A percentile compares a stretch with the other conserved stretches of the same genome.
These are phyloP conservation scores for Palythoa heliodiscus DNA, from an alignment of 92 coral and sea anemone species.

Conservation along the genomic window DNA sequence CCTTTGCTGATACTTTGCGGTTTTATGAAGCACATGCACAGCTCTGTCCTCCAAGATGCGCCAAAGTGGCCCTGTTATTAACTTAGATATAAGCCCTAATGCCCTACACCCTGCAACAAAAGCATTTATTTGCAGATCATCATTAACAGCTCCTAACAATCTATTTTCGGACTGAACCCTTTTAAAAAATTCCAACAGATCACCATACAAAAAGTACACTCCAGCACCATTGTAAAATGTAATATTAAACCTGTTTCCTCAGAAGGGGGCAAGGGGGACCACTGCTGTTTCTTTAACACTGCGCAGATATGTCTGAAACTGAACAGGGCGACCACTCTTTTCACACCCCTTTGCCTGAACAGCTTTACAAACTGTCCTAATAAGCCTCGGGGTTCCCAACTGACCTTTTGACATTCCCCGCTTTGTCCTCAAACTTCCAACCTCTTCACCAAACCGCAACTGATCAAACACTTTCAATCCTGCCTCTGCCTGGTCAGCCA, in stretches of 20 bases:
- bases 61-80: conserved; percentile 47
- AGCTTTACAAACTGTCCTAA: conserved; percentile 50
- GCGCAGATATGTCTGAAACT: conserved; percentile 21
- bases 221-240: conserved; percentile 45
- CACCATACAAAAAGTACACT: conserved; percentile 13
- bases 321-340: conserved; percentile 31
- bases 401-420: conserved; percentile 37
- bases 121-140: conserved; percentile 37
- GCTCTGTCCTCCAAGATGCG: conserved; percentile 29
- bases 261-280: conserved; percentile 36
- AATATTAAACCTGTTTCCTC: conserved; percentile 36
- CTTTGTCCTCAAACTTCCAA: conserved; percentile 22
- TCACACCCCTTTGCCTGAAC: conserved; percentile 21
- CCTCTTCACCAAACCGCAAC: conserved; percentile 37
- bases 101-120: no score
- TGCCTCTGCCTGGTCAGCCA: conserved; percentile 39
- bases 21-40: conserved; percentile 42
- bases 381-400: conserved; percentile 41
- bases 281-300: background rate
- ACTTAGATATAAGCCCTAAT: no score
- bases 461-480: conserved; percentile 48
- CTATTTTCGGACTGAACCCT: conserved; percentile 35
- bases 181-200: conserved; percentile 32
- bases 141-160: conserved; percentile 38
- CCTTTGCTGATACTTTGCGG: conserved; percentile 33